Evolutionary conservation across 23 tunicate genomes (phyloP).

Genomic region (Trididemnum nubilum): DNA sequence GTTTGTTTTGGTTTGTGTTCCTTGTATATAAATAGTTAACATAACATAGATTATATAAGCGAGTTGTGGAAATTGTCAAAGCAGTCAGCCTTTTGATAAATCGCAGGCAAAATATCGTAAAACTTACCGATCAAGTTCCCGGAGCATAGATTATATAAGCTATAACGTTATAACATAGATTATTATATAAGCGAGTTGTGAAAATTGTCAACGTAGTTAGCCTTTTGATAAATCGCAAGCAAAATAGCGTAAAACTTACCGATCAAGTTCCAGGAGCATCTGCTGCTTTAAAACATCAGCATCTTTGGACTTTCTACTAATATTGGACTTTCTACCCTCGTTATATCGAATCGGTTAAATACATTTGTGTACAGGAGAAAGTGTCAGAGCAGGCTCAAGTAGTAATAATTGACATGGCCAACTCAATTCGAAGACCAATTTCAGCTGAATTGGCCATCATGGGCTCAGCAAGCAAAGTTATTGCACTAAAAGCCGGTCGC

Average conservation of each 20-base stretch:
- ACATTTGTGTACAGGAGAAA: constrained; percentile 98
- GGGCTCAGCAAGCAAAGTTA: constrained; percentile 99
- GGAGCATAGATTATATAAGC: too few species aligned
- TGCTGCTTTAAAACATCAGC: constrained; percentile 97
- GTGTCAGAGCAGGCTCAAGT: constrained; percentile 99
- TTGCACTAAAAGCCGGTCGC: constrained; percentile 99
- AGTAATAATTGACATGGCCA: constrained; percentile 97
- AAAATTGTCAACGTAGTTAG: too few species aligned
- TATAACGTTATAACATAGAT: too few species aligned
- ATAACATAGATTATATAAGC: too few species aligned
- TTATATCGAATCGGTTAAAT: constrained; percentile 99
- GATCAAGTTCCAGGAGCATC: constrained; percentile 98
- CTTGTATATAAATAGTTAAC: too few species aligned
- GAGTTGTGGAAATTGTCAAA: too few species aligned
- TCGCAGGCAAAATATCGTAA: too few species aligned
- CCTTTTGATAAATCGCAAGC: background rate
- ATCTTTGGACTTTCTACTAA: constrained; percentile 99
- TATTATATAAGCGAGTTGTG: too few species aligned
- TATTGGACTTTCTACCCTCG: constrained; percentile 96
- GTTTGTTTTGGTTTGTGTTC: too few species aligned
- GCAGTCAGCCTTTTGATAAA: too few species aligned
- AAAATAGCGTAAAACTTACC: constrained; percentile 91
- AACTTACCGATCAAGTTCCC: too few species aligned
- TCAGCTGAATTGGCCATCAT: constrained; percentile 99
- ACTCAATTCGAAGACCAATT: constrained; percentile 98